Conservation (phyloP, 2,113 vertebrate genomes). For the Xenopus tropicalis region DNA sequence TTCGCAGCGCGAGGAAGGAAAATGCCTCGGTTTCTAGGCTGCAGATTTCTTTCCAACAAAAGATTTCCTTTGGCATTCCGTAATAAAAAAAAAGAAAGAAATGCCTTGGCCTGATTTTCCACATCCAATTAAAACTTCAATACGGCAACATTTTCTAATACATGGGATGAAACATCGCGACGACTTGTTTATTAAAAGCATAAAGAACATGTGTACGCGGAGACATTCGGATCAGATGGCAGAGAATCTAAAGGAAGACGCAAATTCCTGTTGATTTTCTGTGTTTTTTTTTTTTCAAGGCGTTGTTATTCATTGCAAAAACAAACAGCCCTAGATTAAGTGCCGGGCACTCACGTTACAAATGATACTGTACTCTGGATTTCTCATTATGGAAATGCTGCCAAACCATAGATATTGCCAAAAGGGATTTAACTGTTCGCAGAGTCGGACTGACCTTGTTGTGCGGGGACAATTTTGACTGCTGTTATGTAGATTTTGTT, state of each 20-base stretch:
- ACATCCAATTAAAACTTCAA: slow-evolving; percentile 28
- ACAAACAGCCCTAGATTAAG: slow-evolving; percentile 61
- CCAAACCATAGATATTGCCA: slow-evolving; percentile 68
- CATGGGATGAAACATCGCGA: slow-evolving; percentile 29
- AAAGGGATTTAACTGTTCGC: slow-evolving; percentile 74
- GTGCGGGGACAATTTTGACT: slow-evolving; percentile 22
- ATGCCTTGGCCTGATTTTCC: slow-evolving; percentile 7
- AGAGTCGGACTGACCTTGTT: slow-evolving; percentile 61
- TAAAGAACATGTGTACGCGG: slow-evolving; percentile 47
- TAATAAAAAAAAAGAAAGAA: too few relatives aligned
- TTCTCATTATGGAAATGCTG: slow-evolving; percentile 75
- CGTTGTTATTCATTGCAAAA: slow-evolving; percentile 57
- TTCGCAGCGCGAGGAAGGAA: slow-evolving; percentile 2
- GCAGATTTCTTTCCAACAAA: slow-evolving; percentile 30
- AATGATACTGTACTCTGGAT: slow-evolving; percentile 75
- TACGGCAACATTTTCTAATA: slow-evolving; percentile 20
- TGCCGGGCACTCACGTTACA: slow-evolving; percentile 70
- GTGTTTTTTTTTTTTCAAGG: slow-evolving; percentile 47
- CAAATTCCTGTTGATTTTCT: too few relatives aligned
- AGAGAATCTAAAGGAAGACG: slow-evolving; percentile 51
- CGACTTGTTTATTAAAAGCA: slow-evolving; percentile 49
- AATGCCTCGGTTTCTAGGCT: background rate
- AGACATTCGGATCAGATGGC: slow-evolving; percentile 47
- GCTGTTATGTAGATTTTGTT: too few relatives aligned
- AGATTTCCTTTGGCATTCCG: slow-evolving; percentile 21